These are phyloP conservation scores for Microcebus lehilahytsara DNA, from an alignment of 2,113 vertebrate genomes.

Conservation along the genomic window DNA sequence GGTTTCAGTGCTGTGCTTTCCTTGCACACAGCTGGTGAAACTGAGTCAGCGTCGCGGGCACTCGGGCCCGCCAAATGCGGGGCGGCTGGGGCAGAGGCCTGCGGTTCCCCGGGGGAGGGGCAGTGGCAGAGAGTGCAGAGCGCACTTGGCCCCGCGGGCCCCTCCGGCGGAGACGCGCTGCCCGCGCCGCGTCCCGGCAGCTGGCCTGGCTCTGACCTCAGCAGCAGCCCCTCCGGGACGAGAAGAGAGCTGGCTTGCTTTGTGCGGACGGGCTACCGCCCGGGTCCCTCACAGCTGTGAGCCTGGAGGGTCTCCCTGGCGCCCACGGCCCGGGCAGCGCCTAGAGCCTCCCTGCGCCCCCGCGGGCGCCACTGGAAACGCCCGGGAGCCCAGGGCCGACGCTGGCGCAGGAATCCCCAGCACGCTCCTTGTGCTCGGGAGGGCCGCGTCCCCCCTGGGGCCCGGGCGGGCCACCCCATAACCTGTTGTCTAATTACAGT, in stretches of 20 bases:
- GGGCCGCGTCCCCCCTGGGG: neutral
- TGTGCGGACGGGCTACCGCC: rapidly evolving
- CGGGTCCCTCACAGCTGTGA: rapidly evolving
- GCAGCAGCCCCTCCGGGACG: rapidly evolving
- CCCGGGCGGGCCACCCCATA: neutral
- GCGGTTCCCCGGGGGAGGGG: rapidly evolving
- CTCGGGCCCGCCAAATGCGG: rapidly evolving
- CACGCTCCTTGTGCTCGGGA: neutral
- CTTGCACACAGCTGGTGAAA: rapidly evolving
- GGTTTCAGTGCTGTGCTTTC: too few relatives aligned
- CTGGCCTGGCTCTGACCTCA: too few relatives aligned
- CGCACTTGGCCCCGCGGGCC: too few relatives aligned
- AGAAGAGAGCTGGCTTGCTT: rapidly evolving
- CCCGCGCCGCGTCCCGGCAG: rapidly evolving
- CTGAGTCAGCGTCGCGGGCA: rapidly evolving
- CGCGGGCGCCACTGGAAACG: neutral
- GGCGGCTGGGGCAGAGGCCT: rapidly evolving
- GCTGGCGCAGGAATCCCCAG: neutral
- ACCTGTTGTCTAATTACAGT: constrained; percentile 5
- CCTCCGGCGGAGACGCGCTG: rapidly evolving
- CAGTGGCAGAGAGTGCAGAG: rapidly evolving
- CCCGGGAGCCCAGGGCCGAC: neutral
- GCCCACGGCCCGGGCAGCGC: rapidly evolving
- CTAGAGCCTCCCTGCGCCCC: neutral
- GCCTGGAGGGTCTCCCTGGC: rapidly evolving